Evolutionary conservation across 2,888 invertebrate species (phyloP).

Genomic region (Epicampocera succincta): DNA sequence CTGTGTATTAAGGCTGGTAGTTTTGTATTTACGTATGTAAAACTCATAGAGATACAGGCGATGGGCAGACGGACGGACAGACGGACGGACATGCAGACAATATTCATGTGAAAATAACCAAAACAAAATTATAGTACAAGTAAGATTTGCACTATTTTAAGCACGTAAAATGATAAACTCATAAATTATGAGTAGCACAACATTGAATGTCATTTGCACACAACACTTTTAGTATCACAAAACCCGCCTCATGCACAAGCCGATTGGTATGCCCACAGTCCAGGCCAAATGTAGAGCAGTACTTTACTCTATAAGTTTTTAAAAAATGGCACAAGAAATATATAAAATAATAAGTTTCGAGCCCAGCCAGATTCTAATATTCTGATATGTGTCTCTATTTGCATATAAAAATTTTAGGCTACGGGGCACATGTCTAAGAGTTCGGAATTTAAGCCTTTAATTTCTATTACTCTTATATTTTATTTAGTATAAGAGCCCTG

Average conservation of each 20-base stretch:
- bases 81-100: constrained; percentile 26
- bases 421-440: too few species aligned
- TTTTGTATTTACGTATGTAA: constrained; percentile 40
- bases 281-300: neutral
- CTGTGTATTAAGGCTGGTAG: constrained; percentile 22
- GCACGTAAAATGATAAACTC: constrained; percentile 79
- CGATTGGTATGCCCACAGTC: constrained; percentile 12
- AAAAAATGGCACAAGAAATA: too few species aligned
- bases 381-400: too few species aligned
- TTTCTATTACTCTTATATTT: too few species aligned
- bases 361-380: too few species aligned
- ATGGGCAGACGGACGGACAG: constrained; percentile 16
- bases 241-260: constrained; percentile 30
- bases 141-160: constrained; percentile 70
- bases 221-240: constrained; percentile 59
- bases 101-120: constrained; percentile 17
- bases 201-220: constrained; percentile 77
- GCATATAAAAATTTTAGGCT: too few species aligned
- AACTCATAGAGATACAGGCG: constrained; percentile 33
- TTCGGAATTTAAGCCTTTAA: too few species aligned
- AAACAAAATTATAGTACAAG: constrained; percentile 59
- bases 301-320: too few species aligned
- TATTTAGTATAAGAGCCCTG: too few species aligned
- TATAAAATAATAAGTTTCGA: too few species aligned
- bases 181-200: constrained; percentile 76